phyloP scores from a whole-genome alignment of 2,888 invertebrate genomes.

The Linyphia triangularis region DNA sequence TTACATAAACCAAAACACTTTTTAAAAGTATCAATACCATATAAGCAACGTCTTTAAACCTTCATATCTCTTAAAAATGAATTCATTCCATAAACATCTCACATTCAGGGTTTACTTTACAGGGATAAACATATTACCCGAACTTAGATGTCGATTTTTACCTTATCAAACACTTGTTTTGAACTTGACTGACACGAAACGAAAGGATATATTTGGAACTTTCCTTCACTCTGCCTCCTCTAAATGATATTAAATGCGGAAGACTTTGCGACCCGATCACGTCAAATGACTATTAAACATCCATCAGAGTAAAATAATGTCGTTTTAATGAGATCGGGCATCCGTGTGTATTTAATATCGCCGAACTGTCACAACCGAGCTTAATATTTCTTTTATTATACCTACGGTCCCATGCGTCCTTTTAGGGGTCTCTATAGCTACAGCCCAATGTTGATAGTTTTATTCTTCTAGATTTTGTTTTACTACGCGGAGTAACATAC shows the following conservation, averaged over 20 bases:
- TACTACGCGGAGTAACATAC: neutral
- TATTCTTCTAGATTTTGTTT: neutral
- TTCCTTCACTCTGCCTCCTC: constrained; percentile 13
- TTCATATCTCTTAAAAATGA: no score
- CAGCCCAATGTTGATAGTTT: constrained; percentile 47
- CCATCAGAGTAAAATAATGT: constrained; percentile 67
- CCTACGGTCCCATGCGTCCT: neutral
- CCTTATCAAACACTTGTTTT: neutral
- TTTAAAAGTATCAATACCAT: no score
- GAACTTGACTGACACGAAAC: constrained; percentile 6
- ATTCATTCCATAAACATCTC: neutral
- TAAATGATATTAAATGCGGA: constrained; percentile 28
- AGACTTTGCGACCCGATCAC: constrained; percentile 44
- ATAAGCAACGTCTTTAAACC: no score
- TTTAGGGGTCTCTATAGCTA: constrained; percentile 55
- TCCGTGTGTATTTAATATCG: constrained; percentile 53
- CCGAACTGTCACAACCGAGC: constrained; percentile 38
- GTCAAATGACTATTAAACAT: constrained; percentile 69
- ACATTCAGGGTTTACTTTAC: neutral
- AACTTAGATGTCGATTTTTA: neutral
- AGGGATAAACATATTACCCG: neutral
- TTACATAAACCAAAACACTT: no score
- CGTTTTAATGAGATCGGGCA: constrained; percentile 51
- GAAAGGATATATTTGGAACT: neutral
- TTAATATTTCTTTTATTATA: constrained; percentile 62